Evolutionary conservation across 1,140 invertebrate species (phyloP), one percentile per base, ranked within the genome.

Genomic region (Mycetomoellerius zeteki): DNA sequence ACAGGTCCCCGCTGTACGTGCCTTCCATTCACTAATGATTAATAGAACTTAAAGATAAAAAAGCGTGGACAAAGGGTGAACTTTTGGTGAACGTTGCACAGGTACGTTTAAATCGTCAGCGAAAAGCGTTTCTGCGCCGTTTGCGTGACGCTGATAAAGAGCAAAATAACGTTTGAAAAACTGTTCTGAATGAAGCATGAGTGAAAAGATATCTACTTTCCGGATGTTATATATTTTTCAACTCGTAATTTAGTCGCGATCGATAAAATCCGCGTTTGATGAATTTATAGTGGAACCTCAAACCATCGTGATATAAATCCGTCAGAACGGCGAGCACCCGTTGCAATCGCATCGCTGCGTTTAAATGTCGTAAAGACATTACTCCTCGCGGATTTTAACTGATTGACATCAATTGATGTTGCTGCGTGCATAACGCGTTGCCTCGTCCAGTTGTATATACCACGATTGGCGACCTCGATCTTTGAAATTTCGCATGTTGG

Each of bases 351-450:
- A 64, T 86, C 54, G 73, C 82, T 81, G 73, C 85, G 87, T 90
- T 92, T 92, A 90, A 92, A 92, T 90, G 89, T 84, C 85, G 60
- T 84, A 82, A 87, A 86, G 90, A 82, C 92, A 91, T 93, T 92
- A 90, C 87, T 69, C 67, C 8, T 62, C 69, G 78, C 81, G 86
- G 86, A 91, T 88, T 52, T 4, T 37, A 73, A 84, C 76, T 91
- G 90, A 93, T 93, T 93, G 91, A 92, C 84, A 71, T 85, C 92
- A 93, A 93, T 93, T 93, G 92, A 91, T 91, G 86, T 80, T 50
- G 65, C 72, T 76, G 47, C n/a, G 24, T 30, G 65, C 24, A 64
- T 69, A 47, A 58, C 54, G 78, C 88, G 27, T 75, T 67, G 27
- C 7, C 14, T 30, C 8, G 54, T n/a, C 16, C 14, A 27, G 14